Base-by-base conservation (phyloP, 2,888 invertebrate species). In the Leucozona laternaria region DNA sequence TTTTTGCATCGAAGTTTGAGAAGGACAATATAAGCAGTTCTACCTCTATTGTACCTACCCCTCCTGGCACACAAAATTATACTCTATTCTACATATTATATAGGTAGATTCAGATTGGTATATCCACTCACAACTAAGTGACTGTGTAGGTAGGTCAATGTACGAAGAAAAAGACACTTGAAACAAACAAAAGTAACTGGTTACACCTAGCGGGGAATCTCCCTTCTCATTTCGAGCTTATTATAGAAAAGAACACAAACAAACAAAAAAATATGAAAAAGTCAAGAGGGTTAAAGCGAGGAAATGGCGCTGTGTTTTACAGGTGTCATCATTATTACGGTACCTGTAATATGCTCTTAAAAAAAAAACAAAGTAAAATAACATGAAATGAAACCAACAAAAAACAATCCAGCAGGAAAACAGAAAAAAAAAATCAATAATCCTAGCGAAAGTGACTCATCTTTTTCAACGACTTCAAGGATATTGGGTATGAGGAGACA, bases 81-180 rank as follows among this genome's bases (percentile, higher is more conserved):
- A 60, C 48, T 11, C n/a, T 45, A 13, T 0, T 6, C n/a, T 45
- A 37, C 34, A 31, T 11, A 3, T 57, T 11, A 3, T 57, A 34
- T 34, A 6, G 17, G 31, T 34, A 13, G 34, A 58, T 40, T 15
- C 15, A 4, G 13, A 40, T 40, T 40, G 2, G 20, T 37, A 60
- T 40, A 2, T 66, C 75, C 86, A 79, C 86, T 79, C 82, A 53
- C 79, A 86, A 86, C 78, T 50, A 40, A 79, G 64, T 75, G 58
- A 48, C 68, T 91, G 90, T 92, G 91, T 92, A 92, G 92, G 90
- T 92, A 92, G 92, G 92, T 92, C 92, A 92, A 92, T 91, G 92
- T 90, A 92, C 92, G 92, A 90, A 91, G 90, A 92, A 91, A 91
- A 92, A 90, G 90, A 91, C 92, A 92, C 90, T 90, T 90, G 53